These are phyloP conservation scores for Trachymyrmex septentrionalis DNA, from an alignment of 1,140 invertebrate genomes.

Conservation along the genomic window DNA sequence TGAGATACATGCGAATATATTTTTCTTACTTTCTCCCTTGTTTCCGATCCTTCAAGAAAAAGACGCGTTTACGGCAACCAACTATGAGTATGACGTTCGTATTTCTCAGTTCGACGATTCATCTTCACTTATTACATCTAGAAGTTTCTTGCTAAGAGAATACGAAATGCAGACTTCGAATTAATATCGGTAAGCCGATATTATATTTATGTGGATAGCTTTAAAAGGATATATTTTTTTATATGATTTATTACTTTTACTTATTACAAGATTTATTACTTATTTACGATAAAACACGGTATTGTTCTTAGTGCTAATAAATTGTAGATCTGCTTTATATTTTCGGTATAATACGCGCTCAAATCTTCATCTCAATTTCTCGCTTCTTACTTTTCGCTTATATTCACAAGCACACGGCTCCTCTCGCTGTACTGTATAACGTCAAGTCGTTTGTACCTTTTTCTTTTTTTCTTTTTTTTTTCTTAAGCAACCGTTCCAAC, in stretches of 20 bases:
- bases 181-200: conserved; percentile 2
- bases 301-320: not conserved
- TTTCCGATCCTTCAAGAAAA: conserved; percentile 5
- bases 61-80: conserved; percentile 20
- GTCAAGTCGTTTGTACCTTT: conserved; percentile 54
- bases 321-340: conserved; percentile 4
- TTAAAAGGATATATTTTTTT: conserved; percentile 1
- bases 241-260: too few relatives aligned
- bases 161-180: conserved; percentile 8
- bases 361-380: conserved; percentile 58
- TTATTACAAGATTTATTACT: conserved; percentile 7
- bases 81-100: conserved; percentile 57
- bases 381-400: conserved; percentile 42
- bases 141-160: not conserved
- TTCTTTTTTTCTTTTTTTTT: conserved; percentile 31
- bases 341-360: conserved; percentile 19
- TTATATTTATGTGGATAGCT: not conserved
- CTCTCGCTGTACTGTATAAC: conserved; percentile 30
- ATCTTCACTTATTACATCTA: conserved; percentile 10
- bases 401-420: conserved; percentile 32
- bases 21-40: not conserved
- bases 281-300: not conserved
- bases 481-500: conserved; percentile 52
- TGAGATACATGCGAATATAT: not conserved
- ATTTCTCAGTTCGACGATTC: conserved; percentile 27